Conservation (phyloP, 2,888 invertebrate genomes). For the Sinelater perroti region DNA sequence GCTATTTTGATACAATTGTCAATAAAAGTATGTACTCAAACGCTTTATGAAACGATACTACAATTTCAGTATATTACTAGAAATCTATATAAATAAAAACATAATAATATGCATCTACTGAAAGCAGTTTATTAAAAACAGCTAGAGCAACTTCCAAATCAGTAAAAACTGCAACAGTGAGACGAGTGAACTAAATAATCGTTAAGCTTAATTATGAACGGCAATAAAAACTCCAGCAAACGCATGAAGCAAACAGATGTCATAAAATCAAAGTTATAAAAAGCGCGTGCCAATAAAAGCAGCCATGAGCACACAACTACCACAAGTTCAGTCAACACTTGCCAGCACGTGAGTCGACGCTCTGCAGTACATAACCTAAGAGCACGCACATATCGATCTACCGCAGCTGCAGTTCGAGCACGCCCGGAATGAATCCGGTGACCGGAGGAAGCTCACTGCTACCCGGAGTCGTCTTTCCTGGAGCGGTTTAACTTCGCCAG, state of each 20-base stretch:
- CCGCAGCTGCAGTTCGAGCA: slow-evolving; percentile 36
- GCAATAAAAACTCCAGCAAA: no score
- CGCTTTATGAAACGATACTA: no score
- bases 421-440: slow-evolving; percentile 51
- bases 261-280: slow-evolving; percentile 11
- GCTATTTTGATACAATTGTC: no score
- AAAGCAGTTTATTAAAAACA: no score
- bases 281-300: slow-evolving; percentile 13
- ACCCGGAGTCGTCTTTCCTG: slow-evolving; percentile 54
- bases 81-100: no score
- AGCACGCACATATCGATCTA: slow-evolving; percentile 54
- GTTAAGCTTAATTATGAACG: no score
- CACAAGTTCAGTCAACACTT: slow-evolving; percentile 38
- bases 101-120: no score
- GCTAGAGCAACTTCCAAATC: no score
- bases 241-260: slow-evolving; percentile 6
- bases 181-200: no score
- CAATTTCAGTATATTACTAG: no score
- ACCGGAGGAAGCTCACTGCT: slow-evolving; percentile 58
- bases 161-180: no score
- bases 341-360: slow-evolving; percentile 41
- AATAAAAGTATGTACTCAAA: no score
- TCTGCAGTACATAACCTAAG: slow-evolving; percentile 49
- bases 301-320: slow-evolving; percentile 24
- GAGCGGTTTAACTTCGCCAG: slow-evolving; percentile 46